Evolutionary conservation across 2,888 invertebrate species (phyloP).

Genomic region (Gymnocheta viridis): DNA sequence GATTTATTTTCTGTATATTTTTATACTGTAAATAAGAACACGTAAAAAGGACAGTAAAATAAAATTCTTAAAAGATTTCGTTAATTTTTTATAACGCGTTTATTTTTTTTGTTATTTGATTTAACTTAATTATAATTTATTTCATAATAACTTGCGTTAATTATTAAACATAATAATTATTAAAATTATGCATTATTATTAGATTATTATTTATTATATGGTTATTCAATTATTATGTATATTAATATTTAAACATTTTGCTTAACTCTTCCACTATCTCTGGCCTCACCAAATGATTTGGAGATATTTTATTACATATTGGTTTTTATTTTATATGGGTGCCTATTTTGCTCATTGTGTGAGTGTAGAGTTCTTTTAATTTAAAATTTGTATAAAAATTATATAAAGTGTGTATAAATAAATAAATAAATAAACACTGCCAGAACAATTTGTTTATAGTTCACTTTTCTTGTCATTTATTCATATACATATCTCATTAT

Average conservation of each 20-base stretch:
- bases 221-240: constrained; percentile 53
- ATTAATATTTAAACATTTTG: constrained; percentile 59
- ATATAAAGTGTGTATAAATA: constrained; percentile 16
- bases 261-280: constrained; percentile 56
- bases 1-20: too few relatives aligned
- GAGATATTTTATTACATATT: constrained; percentile 48
- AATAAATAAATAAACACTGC: constrained; percentile 10
- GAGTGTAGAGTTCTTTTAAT: constrained; percentile 23
- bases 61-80: constrained; percentile 40
- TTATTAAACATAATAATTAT: constrained; percentile 70
- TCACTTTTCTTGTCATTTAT: constrained; percentile 9
- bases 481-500: background rate
- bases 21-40: constrained; percentile 30
- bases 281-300: constrained; percentile 55
- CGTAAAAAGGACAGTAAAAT: constrained; percentile 16
- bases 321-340: constrained; percentile 40
- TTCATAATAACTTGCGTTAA: constrained; percentile 73
- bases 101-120: constrained; percentile 71
- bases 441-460: constrained; percentile 10
- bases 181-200: constrained; percentile 61
- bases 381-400: constrained; percentile 12
- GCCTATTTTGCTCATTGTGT: constrained; percentile 37
- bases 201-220: constrained; percentile 52
- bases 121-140: constrained; percentile 73
- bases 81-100: constrained; percentile 66